Percentiles rank a stretch among this genome's conserved stretches.
Conservation (phyloP, 2,797 vertebrate species). For the Cynopterus sphinx region DNA sequence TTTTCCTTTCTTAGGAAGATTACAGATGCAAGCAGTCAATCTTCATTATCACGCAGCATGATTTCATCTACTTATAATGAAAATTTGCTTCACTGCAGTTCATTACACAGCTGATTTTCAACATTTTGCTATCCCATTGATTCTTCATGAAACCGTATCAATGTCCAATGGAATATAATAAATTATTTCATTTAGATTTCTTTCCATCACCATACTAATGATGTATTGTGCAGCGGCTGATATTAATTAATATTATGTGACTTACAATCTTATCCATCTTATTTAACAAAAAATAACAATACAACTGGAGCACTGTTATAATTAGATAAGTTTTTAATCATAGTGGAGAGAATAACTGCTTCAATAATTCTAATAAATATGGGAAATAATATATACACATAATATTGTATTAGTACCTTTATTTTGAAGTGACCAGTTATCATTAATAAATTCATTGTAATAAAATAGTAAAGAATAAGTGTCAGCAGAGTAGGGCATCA, state of each 20-base stretch:
- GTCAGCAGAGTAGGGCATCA: background rate
- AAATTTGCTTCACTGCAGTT: slow-evolving; percentile 3
- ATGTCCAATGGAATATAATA: background rate
- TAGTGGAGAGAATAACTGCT: background rate
- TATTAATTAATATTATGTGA: background rate
- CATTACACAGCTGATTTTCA: slow-evolving; percentile 45
- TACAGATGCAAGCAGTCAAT: background rate
- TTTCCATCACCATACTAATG: slow-evolving; percentile 7
- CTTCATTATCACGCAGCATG: background rate
- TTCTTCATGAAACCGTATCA: slow-evolving; percentile 7
- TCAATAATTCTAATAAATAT: background rate
- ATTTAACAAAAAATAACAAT: background rate
- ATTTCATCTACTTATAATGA: slow-evolving; percentile 25
- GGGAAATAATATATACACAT: background rate
- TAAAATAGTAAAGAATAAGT: background rate
- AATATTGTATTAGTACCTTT: background rate
- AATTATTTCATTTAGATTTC: slow-evolving; percentile 38
- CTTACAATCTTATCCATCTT: background rate
- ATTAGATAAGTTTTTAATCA: background rate
- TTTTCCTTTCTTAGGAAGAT: background rate
- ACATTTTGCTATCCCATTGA: background rate
- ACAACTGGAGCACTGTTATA: background rate
- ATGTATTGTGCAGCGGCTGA: background rate
- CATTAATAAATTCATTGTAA: background rate
- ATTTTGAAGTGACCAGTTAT: background rate